phyloP scores from a whole-genome alignment of 92 coral and sea anemone species.

The Porites divaricata region DNA sequence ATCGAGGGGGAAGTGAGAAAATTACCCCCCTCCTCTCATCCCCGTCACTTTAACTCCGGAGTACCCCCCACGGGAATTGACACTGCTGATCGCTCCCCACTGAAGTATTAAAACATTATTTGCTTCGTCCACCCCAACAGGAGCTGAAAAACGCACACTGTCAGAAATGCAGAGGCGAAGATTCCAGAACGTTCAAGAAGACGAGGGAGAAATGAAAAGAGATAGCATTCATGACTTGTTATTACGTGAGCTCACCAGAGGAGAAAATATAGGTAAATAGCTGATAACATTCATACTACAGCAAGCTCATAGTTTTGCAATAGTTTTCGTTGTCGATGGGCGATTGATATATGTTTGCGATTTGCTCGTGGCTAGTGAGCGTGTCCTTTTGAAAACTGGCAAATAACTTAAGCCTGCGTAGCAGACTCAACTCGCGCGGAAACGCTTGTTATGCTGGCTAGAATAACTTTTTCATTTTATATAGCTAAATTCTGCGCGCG shows the following conservation, averaged over 20 bases:
- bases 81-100: not conserved
- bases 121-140: not conserved
- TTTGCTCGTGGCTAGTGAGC: not conserved
- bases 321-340: not conserved
- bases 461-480: no score
- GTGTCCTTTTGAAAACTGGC: not conserved
- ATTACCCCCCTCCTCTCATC: not conserved
- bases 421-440: no score
- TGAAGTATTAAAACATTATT: not conserved
- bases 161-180: slow-evolving; percentile 38
- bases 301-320: not conserved
- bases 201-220: slow-evolving; percentile 11
- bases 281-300: not conserved
- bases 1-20: not conserved
- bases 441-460: no score
- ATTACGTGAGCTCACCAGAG: slow-evolving; percentile 21
- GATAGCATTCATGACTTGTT: slow-evolving; percentile 20
- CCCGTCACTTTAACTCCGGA: not conserved
- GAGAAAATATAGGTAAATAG: slow-evolving; percentile 1
- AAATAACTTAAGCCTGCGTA: not conserved
- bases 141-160: slow-evolving; percentile 36
- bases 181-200: slow-evolving; percentile 19
- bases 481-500: no score
- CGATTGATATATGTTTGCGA: no score
- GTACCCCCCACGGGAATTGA: not conserved